phyloP scores from a whole-genome alignment of 1,140 invertebrate species.

The Heliothis virescens region DNA sequence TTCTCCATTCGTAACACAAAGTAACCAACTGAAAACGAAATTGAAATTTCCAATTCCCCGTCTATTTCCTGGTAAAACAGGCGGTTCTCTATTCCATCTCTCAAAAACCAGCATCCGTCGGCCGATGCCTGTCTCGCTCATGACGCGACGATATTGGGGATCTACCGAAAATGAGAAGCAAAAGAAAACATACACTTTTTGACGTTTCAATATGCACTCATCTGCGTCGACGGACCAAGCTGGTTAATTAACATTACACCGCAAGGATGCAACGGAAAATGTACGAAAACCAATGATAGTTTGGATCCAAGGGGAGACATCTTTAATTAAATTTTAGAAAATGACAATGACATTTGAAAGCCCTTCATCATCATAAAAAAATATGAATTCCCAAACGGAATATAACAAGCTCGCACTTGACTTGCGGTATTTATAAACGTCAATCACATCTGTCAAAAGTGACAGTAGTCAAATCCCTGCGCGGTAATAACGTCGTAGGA shows the following conservation, averaged over 20 bases:
- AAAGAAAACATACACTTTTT: slow-evolving; percentile 80
- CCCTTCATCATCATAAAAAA: slow-evolving; percentile 75
- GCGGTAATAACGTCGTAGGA: slow-evolving; percentile 78
- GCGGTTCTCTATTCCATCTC: slow-evolving; percentile 78
- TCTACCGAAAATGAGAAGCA: slow-evolving; percentile 81
- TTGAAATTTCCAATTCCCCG: slow-evolving; percentile 79
- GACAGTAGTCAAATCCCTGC: slow-evolving; percentile 83
- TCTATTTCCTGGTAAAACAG: slow-evolving; percentile 81
- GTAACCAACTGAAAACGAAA: slow-evolving; percentile 72
- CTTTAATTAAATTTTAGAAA: slow-evolving; percentile 42
- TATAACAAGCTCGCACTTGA: slow-evolving; percentile 80
- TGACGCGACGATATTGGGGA: slow-evolving; percentile 83
- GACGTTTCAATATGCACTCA: slow-evolving; percentile 85
- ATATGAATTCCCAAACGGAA: slow-evolving; percentile 56
- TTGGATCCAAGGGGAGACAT: slow-evolving; percentile 14
- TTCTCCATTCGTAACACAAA: slow-evolving; percentile 59
- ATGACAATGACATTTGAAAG: slow-evolving; percentile 71
- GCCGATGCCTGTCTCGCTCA: slow-evolving; percentile 57
- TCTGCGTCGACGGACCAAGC: slow-evolving; percentile 59
- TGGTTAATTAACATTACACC: slow-evolving; percentile 79
- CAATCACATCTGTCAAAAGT: slow-evolving; percentile 83
- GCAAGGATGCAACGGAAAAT: slow-evolving; percentile 52
- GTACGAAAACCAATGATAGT: slow-evolving; percentile 63
- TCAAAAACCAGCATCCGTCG: slow-evolving; percentile 64
- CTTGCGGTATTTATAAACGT: slow-evolving; percentile 80